Conservation (phyloP, 1,140 invertebrate species). For the Apis cerana region DNA sequence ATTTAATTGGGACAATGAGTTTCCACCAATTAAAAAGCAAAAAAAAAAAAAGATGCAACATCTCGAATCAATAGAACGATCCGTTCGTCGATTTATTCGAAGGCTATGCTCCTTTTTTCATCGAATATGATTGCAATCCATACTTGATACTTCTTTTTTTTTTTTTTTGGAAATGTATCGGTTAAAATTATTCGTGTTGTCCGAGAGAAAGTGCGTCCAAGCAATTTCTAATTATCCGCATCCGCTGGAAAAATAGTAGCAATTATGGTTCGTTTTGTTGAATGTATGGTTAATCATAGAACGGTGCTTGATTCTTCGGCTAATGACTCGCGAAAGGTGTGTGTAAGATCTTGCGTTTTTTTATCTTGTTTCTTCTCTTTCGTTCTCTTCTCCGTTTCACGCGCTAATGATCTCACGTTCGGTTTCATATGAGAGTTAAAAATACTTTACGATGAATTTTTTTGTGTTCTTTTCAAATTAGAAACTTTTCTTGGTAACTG, state of each 20-base stretch:
- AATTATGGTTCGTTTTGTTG: slow-evolving; percentile 50
- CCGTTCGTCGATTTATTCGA: neutral
- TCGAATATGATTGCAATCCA: slow-evolving; percentile 22
- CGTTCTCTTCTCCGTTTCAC: slow-evolving; percentile 17
- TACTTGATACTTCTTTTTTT: neutral
- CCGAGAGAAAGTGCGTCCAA: slow-evolving; percentile 71
- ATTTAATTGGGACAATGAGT: slow-evolving; percentile 16
- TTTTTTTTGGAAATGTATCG: slow-evolving; percentile 11
- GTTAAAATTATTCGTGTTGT: neutral
- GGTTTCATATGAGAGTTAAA: slow-evolving; percentile 27
- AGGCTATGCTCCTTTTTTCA: neutral
- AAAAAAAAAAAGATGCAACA: neutral
- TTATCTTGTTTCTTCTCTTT: neutral
- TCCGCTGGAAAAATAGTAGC: slow-evolving; percentile 72
- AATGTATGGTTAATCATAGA: slow-evolving; percentile 33
- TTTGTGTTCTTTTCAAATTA: neutral
- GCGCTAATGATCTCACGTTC: slow-evolving; percentile 34
- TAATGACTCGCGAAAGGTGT: slow-evolving; percentile 54
- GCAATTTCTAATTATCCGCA: slow-evolving; percentile 75
- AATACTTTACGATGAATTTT: slow-evolving; percentile 26
- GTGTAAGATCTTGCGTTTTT: slow-evolving; percentile 32
- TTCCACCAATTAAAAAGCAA: slow-evolving; percentile 13
- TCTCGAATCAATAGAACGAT: neutral
- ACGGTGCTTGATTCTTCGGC: slow-evolving; percentile 22
- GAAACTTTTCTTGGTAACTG: too few relatives aligned